Percentiles rank a stretch among this genome's conserved stretches.
Conservation (phyloP, 30 jellyfish, hydroid and myxozoan genomes). For the Mastigias papua region DNA sequence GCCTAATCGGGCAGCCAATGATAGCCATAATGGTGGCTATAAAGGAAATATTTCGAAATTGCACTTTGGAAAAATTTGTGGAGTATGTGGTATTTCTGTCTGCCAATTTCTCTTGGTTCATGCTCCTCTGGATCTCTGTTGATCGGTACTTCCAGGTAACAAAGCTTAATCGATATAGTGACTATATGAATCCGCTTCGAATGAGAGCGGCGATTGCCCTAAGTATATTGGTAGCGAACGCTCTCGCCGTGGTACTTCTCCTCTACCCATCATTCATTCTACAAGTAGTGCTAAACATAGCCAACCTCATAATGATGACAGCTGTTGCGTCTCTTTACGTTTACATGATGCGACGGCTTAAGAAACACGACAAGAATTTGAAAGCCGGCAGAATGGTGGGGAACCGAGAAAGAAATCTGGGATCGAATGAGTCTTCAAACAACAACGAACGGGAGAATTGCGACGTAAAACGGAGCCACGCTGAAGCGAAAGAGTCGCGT, state of each 20-base stretch:
- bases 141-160: conserved; percentile 52
- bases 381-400: neutral
- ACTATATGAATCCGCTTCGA: conserved; percentile 30
- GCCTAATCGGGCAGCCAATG: conserved; percentile 37
- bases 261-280: conserved; percentile 39
- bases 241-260: neutral
- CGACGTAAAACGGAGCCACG: neutral
- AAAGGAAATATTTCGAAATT: conserved; percentile 18
- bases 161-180: conserved; percentile 36
- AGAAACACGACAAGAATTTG: neutral
- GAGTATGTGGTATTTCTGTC: conserved; percentile 17
- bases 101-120: conserved; percentile 56
- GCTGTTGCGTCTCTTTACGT: conserved; percentile 27
- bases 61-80: conserved; percentile 27
- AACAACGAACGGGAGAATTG: neutral
- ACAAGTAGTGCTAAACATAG: conserved; percentile 23
- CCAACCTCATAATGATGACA: conserved; percentile 19
- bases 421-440: neutral
- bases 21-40: conserved; percentile 2
- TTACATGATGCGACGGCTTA: conserved; percentile 27
- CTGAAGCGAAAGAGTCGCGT: neutral
- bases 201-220: conserved; percentile 9
- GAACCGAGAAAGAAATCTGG: neutral
- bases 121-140: conserved; percentile 42
- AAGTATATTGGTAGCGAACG: conserved; percentile 32